Conservation (phyloP, 2,888 invertebrate species). For the Mythimna pallens region DNA sequence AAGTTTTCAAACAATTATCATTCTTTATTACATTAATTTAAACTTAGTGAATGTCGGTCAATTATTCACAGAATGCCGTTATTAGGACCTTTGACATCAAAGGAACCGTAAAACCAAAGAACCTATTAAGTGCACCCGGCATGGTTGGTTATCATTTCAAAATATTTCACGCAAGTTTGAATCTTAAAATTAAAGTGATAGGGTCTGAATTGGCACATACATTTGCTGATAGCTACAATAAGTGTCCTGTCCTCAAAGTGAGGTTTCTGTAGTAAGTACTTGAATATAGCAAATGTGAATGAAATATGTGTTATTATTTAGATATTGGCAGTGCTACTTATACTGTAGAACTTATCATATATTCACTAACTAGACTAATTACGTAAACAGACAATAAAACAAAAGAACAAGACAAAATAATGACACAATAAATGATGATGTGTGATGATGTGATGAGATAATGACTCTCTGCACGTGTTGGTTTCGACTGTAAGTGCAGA, state of each 20-base stretch:
- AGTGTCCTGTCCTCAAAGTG: constrained; percentile 20
- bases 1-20: constrained; percentile 23
- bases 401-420: too few relatives aligned
- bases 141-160: constrained; percentile 13
- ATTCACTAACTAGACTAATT: neutral
- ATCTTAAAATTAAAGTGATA: neutral
- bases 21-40: constrained; percentile 42
- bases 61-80: constrained; percentile 60
- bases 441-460: too few relatives aligned
- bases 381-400: too few relatives aligned
- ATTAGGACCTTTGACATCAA: constrained; percentile 57
- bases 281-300: constrained; percentile 16
- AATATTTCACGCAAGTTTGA: constrained; percentile 8
- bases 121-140: constrained; percentile 62
- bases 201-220: neutral
- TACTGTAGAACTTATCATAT: neutral
- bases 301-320: constrained; percentile 25
- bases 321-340: constrained; percentile 10
- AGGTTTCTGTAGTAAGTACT: constrained; percentile 22
- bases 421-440: too few relatives aligned
- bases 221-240: constrained; percentile 11
- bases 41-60: constrained; percentile 54
- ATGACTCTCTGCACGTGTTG: too few relatives aligned
- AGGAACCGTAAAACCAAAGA: constrained; percentile 56
- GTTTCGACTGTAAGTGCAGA: too few relatives aligned